phyloP scores from a whole-genome alignment of 1,140 invertebrate genomes.

The Drosophila albomicans region DNA sequence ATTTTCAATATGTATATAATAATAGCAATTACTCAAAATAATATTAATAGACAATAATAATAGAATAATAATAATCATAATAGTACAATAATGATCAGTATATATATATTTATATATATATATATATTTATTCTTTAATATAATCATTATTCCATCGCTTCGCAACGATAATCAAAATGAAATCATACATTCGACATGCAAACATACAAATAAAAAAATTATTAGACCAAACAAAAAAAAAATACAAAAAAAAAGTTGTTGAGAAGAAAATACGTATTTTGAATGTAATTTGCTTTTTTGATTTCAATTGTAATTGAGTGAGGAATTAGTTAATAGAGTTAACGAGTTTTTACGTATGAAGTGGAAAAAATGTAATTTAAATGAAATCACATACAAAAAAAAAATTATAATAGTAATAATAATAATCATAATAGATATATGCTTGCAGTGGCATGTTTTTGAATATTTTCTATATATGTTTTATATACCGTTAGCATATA shows the following conservation, averaged over 20 bases:
- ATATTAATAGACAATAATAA: conserved; percentile 68
- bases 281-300: conserved; percentile 12
- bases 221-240: conserved; percentile 10
- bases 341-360: conserved; percentile 9
- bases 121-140: conserved; percentile 31
- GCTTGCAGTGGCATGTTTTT: conserved; percentile 52
- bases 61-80: conserved; percentile 58
- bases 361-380: neutral
- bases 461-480: conserved; percentile 49
- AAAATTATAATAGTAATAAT: neutral
- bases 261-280: conserved; percentile 25
- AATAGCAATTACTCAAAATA: conserved; percentile 68
- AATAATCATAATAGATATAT: conserved; percentile 27
- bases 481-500: conserved; percentile 52
- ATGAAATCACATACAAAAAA: neutral
- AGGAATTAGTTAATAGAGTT: conserved; percentile 1
- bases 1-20: conserved; percentile 66
- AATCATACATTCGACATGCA: conserved; percentile 48
- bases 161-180: conserved; percentile 28
- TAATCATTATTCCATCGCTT: conserved; percentile 25
- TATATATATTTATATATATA: conserved; percentile 47
- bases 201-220: conserved; percentile 41
- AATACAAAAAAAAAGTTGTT: conserved; percentile 30
- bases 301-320: conserved; percentile 20
- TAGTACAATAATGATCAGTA: conserved; percentile 58